phyloP scores from a whole-genome alignment of 2,113 vertebrate genomes.

The Oreocharis arfaki region DNA sequence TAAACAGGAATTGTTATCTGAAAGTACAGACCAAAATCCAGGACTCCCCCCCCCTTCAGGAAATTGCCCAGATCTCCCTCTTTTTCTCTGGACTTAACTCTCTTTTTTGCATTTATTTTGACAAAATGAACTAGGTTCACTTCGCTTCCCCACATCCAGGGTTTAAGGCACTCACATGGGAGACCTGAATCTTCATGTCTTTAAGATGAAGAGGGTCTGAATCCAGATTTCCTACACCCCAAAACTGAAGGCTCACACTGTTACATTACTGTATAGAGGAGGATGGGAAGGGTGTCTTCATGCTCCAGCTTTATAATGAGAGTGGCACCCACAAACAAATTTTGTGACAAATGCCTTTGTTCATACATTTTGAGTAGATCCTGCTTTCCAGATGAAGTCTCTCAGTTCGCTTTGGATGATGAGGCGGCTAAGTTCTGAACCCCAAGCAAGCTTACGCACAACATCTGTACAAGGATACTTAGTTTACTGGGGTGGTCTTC shows the following conservation, averaged over 20 bases:
- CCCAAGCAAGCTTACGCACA: not conserved
- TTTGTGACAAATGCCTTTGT: not conserved
- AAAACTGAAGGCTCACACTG: not conserved
- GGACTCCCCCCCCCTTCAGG: not conserved
- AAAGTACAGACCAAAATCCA: not conserved
- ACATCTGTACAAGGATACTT: not conserved
- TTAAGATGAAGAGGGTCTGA: not conserved
- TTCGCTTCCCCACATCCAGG: not conserved
- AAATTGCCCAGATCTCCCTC: not conserved
- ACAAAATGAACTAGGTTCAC: not conserved
- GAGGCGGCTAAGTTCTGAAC: not conserved
- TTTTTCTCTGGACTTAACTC: not conserved
- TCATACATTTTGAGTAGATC: not conserved
- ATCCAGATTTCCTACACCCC: not conserved
- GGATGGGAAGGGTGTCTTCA: not conserved
- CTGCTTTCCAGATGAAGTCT: not conserved
- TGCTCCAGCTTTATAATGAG: not conserved
- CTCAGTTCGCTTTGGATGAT: not conserved
- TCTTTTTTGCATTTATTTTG: not conserved
- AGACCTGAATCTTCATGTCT: not conserved
- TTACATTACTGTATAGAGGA: not conserved
- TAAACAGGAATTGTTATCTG: not conserved
- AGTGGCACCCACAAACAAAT: not conserved
- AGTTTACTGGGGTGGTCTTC: not conserved
- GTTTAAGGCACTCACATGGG: not conserved